These are phyloP conservation scores for Paracentrotus lividus DNA, from an alignment of 53 echinoderm and acorn worm species.

Conservation along the genomic window DNA sequence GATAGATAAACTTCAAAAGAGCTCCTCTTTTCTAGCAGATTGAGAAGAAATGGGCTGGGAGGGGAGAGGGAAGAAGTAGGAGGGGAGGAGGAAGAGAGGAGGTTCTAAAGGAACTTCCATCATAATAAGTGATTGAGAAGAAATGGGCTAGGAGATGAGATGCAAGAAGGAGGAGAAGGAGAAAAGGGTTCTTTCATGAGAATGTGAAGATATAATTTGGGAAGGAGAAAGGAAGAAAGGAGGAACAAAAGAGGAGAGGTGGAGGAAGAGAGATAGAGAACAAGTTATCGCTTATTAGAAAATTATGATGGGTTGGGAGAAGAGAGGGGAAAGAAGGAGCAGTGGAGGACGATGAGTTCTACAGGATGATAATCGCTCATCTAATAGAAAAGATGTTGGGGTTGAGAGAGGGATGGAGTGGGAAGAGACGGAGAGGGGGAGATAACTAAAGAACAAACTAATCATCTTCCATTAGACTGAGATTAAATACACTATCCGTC, in stretches of 20 bases:
- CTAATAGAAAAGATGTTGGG: background rate
- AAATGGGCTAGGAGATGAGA: too few relatives aligned
- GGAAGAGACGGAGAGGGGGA: background rate
- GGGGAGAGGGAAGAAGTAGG: background rate
- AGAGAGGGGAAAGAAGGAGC: too few relatives aligned
- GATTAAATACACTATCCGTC: too few relatives aligned
- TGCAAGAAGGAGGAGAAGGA: too few relatives aligned
- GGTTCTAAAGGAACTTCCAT: background rate
- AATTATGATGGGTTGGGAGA: too few relatives aligned
- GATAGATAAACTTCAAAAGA: slow-evolving; percentile 66
- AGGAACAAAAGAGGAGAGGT: background rate
- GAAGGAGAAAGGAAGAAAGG: background rate
- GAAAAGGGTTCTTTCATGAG: too few relatives aligned
- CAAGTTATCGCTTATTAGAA: too few relatives aligned
- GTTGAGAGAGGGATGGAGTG: background rate
- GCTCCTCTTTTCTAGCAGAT: slow-evolving; percentile 49
- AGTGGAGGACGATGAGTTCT: too few relatives aligned
- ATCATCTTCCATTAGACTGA: too few relatives aligned
- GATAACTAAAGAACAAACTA: too few relatives aligned
- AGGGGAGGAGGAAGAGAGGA: slow-evolving; percentile 16
- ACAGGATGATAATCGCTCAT: too few relatives aligned
- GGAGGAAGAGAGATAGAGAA: background rate
- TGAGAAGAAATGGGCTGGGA: slow-evolving; percentile 32
- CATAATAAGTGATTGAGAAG: background rate
- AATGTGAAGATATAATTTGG: too few relatives aligned